phyloP scores from a whole-genome alignment of 2,113 vertebrate genomes.

The Patagioenas fasciata region DNA sequence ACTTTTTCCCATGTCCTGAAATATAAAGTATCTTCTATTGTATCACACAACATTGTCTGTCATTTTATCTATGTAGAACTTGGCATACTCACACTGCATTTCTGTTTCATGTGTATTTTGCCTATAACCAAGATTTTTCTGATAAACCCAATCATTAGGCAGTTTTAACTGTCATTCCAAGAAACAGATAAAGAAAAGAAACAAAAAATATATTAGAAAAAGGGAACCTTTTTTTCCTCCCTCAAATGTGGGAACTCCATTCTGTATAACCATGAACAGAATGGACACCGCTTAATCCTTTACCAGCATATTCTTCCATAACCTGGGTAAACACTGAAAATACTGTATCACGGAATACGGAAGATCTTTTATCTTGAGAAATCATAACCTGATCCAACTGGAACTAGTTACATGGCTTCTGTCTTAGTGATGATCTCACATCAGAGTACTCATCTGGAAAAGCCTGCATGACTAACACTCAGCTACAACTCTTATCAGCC shows the following conservation, averaged over 20 bases:
- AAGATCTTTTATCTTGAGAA: background rate
- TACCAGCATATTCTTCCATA: background rate
- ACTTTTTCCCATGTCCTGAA: background rate
- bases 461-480: background rate
- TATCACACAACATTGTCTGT: background rate
- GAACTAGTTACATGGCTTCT: background rate
- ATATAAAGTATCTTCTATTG: background rate
- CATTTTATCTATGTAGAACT: background rate
- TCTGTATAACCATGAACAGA: background rate
- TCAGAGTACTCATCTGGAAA: background rate
- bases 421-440: background rate
- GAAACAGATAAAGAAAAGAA: background rate
- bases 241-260: background rate
- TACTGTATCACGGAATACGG: background rate
- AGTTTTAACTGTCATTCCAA: background rate
- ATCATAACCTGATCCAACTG: background rate
- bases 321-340: background rate
- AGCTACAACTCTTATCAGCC: background rate
- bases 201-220: background rate
- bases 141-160: background rate
- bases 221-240: rapidly evolving
- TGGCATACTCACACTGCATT: background rate
- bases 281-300: rapidly evolving
- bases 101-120: rapidly evolving
- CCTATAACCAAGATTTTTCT: background rate